These are phyloP conservation scores for Enteromius paludinosus DNA, from an alignment of 2,797 vertebrate species.

Conservation along the genomic window DNA sequence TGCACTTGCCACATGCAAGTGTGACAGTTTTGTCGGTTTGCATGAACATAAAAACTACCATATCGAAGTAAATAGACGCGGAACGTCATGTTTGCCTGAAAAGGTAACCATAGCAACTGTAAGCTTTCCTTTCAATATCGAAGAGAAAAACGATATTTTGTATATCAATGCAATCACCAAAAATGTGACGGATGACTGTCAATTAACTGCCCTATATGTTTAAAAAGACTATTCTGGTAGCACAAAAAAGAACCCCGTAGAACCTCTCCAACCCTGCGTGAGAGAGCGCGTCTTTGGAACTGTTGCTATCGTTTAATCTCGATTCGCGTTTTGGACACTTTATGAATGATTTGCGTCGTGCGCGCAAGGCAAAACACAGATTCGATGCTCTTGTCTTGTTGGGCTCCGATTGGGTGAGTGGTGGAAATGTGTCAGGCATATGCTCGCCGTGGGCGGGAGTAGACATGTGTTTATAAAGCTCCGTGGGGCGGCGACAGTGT, in stretches of 20 bases:
- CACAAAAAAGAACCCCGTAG: background rate
- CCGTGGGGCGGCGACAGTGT: conserved; percentile 66
- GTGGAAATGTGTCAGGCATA: conserved; percentile 76
- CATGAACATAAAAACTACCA: background rate
- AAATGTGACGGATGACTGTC: background rate
- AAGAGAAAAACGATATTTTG: background rate
- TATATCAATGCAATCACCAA: background rate
- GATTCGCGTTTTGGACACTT: background rate
- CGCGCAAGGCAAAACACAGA: conserved; percentile 49
- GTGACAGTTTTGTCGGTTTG: background rate
- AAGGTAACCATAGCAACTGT: background rate
- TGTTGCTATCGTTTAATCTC: too few relatives aligned
- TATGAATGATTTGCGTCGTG: conserved; percentile 44
- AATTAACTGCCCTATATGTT: too few relatives aligned
- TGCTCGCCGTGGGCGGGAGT: conserved; percentile 77
- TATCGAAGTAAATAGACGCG: background rate
- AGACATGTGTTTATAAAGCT: conserved; percentile 70
- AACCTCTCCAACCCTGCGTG: background rate
- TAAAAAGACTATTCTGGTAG: background rate
- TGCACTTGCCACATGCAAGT: background rate
- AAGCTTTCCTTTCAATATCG: background rate
- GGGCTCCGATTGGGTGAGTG: conserved; percentile 67
- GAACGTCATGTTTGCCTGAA: too few relatives aligned
- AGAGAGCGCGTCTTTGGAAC: background rate
- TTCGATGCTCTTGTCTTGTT: conserved; percentile 62